Percentiles rank a stretch among this genome's conserved stretches.
Evolutionary conservation across 2,113 vertebrate genomes (phyloP).

Genomic region (Cathartes aura): DNA sequence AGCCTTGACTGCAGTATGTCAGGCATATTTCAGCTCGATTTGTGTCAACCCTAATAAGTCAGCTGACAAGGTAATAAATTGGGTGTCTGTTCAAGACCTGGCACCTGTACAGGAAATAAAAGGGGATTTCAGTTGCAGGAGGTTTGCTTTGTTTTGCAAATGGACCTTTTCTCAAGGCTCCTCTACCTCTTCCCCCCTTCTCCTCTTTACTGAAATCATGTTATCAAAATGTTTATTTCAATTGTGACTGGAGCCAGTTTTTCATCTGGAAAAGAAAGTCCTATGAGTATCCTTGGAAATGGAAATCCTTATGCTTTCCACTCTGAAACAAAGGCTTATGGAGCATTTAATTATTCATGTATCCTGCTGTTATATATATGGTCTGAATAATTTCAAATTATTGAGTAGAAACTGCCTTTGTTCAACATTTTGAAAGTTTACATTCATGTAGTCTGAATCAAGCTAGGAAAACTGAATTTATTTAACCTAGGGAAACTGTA

Average conservation of each 20-base stretch:
- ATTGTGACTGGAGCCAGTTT: conserved; percentile 34
- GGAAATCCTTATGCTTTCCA: conserved; percentile 8
- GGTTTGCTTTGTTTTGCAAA: conserved; percentile 71
- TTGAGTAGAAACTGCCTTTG: conserved; percentile 23
- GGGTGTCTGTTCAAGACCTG: conserved; percentile 75
- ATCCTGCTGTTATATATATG: conserved; percentile 36
- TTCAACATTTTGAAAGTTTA: conserved; percentile 15
- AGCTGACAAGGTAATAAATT: conserved; percentile 80
- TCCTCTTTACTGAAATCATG: conserved; percentile 37
- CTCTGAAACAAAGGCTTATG: conserved; percentile 37
- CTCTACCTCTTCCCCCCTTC: neutral
- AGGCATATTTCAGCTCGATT: conserved; percentile 76
- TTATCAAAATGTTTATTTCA: conserved; percentile 60
- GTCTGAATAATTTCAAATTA: conserved; percentile 31
- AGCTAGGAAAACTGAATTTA: conserved; percentile 15
- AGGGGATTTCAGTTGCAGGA: conserved; percentile 69
- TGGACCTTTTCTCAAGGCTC: conserved; percentile 52
- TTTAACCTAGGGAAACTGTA: conserved; percentile 36
- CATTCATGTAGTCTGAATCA: neutral
- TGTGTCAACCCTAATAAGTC: conserved; percentile 80
- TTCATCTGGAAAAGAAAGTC: conserved; percentile 35
- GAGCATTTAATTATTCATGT: conserved; percentile 54
- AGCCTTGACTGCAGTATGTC: conserved; percentile 59
- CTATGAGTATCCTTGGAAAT: conserved; percentile 24
- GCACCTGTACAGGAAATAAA: conserved; percentile 81